These are phyloP conservation scores for Grapholita molesta DNA, from an alignment of 1,140 invertebrate genomes.

Conservation along the genomic window DNA sequence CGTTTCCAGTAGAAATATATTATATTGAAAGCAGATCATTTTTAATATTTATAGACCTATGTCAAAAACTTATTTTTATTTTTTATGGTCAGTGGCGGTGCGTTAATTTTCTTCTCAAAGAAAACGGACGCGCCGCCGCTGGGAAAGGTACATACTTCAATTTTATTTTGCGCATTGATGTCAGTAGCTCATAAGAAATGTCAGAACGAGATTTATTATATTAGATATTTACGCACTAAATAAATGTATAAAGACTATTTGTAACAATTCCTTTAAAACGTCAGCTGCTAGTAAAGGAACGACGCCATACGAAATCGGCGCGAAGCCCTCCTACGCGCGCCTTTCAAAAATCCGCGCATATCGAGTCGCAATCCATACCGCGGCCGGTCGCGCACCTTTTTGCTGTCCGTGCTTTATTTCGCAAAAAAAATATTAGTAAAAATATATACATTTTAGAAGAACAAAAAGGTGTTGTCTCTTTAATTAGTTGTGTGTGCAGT, in stretches of 20 bases:
- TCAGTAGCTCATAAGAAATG: too few species aligned
- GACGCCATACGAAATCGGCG: conserved; percentile 52
- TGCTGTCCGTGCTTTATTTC: conserved; percentile 40
- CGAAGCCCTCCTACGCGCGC: conserved; percentile 73
- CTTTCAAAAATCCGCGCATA: conserved; percentile 71
- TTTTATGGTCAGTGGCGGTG: too few species aligned
- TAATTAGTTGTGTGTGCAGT: conserved; percentile 30
- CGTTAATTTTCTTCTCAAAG: too few species aligned
- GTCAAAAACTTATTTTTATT: too few species aligned
- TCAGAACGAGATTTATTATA: too few species aligned
- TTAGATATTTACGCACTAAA: conserved; percentile 1
- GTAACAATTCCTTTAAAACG: not conserved
- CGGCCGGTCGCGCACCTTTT: conserved; percentile 60
- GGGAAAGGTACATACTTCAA: too few species aligned
- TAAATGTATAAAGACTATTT: not conserved
- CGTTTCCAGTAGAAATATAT: too few species aligned
- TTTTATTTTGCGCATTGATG: too few species aligned
- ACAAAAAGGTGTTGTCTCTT: conserved; percentile 15
- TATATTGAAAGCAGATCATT: too few species aligned
- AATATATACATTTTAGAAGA: not conserved
- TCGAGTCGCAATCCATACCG: conserved; percentile 50
- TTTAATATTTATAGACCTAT: too few species aligned
- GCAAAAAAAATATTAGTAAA: conserved; percentile 25
- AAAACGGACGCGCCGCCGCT: too few species aligned
- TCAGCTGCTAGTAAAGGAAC: conserved; percentile 50